phyloP scores from a whole-genome alignment of 64 coral and sea anemone species.

The Dendrophyllia cribrosa region DNA sequence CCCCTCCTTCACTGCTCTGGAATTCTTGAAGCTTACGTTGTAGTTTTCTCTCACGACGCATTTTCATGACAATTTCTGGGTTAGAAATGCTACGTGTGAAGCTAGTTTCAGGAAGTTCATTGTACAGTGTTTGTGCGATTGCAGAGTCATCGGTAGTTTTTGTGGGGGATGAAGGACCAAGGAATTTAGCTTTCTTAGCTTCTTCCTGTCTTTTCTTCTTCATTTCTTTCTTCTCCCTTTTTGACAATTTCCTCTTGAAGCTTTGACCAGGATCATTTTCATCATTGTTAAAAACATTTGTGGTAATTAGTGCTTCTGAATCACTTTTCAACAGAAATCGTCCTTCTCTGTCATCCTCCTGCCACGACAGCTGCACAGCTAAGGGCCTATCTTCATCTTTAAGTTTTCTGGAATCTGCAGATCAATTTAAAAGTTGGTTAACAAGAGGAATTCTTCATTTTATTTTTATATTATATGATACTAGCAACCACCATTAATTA shows the following conservation, averaged over 20 bases:
- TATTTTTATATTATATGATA: too few relatives aligned
- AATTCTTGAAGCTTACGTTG: slow-evolving; percentile 90
- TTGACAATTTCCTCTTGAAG: slow-evolving; percentile 85
- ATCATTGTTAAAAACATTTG: slow-evolving; percentile 59
- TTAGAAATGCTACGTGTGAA: slow-evolving; percentile 98
- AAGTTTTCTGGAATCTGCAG: slow-evolving; percentile 81
- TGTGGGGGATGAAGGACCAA: slow-evolving; percentile 28
- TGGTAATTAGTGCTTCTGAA: slow-evolving; percentile 79
- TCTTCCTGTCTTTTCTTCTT: slow-evolving; percentile 87
- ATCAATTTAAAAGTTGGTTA: neutral
- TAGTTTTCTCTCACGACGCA: slow-evolving; percentile 81
- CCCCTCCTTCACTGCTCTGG: slow-evolving; percentile 72
- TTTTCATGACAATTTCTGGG: slow-evolving; percentile 97
- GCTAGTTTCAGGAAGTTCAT: slow-evolving; percentile 88
- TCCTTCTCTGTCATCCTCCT: slow-evolving; percentile 87
- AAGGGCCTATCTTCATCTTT: slow-evolving; percentile 74
- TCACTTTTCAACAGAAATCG: slow-evolving; percentile 95
- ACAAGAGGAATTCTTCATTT: neutral
- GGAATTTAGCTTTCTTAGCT: slow-evolving; percentile 70
- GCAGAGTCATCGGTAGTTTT: slow-evolving; percentile 79
- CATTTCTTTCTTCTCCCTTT: slow-evolving; percentile 90
- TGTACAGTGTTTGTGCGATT: slow-evolving; percentile 89
- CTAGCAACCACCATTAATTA: too few relatives aligned
- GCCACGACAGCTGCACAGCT: slow-evolving; percentile 91
- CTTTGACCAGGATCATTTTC: slow-evolving; percentile 62